Evolutionary conservation across 2,888 invertebrate species (phyloP).

Genomic region (Agrotis ipsilon): DNA sequence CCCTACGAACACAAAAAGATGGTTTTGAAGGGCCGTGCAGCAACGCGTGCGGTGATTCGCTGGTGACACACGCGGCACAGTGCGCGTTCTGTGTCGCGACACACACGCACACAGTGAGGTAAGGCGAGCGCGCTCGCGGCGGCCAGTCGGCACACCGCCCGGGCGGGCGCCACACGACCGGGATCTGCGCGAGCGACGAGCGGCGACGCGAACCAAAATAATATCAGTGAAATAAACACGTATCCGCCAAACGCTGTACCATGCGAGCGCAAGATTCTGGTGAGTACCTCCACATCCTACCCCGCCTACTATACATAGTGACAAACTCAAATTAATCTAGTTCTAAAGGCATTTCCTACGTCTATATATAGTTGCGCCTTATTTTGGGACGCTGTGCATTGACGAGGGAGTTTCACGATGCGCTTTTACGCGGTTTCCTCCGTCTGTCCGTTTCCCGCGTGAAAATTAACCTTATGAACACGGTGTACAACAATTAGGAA

Average conservation of each 20-base stretch:
- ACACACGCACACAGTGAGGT: slow-evolving; percentile 54
- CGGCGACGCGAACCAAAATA: slow-evolving; percentile 82
- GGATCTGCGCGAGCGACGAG: slow-evolving; percentile 88
- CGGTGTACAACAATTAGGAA: slow-evolving; percentile 54
- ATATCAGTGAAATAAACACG: slow-evolving; percentile 87
- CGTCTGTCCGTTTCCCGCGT: slow-evolving; percentile 67
- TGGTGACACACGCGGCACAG: slow-evolving; percentile 50
- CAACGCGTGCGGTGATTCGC: slow-evolving; percentile 24
- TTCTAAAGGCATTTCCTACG: slow-evolving; percentile 63
- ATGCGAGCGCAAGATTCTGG: slow-evolving; percentile 89
- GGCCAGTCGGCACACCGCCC: slow-evolving; percentile 90
- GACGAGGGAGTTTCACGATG: slow-evolving; percentile 76
- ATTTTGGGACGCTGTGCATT: slow-evolving; percentile 86
- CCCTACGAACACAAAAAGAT: slow-evolving; percentile 41
- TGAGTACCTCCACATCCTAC: slow-evolving; percentile 74
- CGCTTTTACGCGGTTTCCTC: slow-evolving; percentile 74
- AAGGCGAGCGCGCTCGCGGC: slow-evolving; percentile 64
- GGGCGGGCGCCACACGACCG: slow-evolving; percentile 91
- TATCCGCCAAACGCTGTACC: slow-evolving; percentile 80
- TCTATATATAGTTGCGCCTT: slow-evolving; percentile 82
- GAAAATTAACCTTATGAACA: slow-evolving; percentile 59
- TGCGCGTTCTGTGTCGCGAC: slow-evolving; percentile 55
- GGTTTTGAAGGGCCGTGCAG: slow-evolving; percentile 34
- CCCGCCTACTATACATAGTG: slow-evolving; percentile 43
- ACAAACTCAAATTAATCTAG: slow-evolving; percentile 40